Evolutionary conservation across 2,888 invertebrate genomes (phyloP), one percentile per base, ranked within the genome.

Genomic region (Muschampia staudingeri): DNA sequence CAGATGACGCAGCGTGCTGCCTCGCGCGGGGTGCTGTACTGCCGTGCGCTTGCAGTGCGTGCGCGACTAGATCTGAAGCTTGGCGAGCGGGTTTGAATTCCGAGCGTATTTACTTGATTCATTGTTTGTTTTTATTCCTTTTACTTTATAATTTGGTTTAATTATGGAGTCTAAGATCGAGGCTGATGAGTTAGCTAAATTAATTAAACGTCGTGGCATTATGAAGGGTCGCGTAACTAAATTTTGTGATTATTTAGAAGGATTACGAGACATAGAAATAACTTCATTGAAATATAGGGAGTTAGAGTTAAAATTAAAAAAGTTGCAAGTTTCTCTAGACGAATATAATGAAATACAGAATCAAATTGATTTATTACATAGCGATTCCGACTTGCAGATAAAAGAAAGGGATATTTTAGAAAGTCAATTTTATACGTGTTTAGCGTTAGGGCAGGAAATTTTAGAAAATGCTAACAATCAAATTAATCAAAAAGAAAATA

Each of bases 291-390:
- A 56, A 19, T 56, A 56, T 19, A 56, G 56, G 19, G 56, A 56
- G 9, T 56, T 56, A 56, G 56, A 56, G 2, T 52, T 73, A 34
- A 73, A 73, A 52, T 73, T 73, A 16, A 25, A 73, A 73, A 48
- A 48, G 14, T 48, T 73, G 34, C 72, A 73, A 73, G 25, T 25
- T 48, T 48, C 48, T 44, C 7, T 73, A 8, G 72, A 48, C 14
- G 72, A 73, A 73, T 73, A 48, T 44, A 48, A 73, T 25, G 48
- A 73, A 30, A 34, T 52, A 73, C 72, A 73, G 30, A 73, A 73
- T 52, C 48, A 73, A 73, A 48, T 73, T 40, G 72, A 73, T 25
- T 73, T 73, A 30, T 73, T 73, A n/a, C 72, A 73, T 73, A 73
- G 25, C 30, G 72, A 73, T 40, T 30, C 72, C 14, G 72, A 73